These are phyloP conservation scores for Drosophila paranaensis DNA, from an alignment of 2,888 invertebrate species.

Conservation along the genomic window DNA sequence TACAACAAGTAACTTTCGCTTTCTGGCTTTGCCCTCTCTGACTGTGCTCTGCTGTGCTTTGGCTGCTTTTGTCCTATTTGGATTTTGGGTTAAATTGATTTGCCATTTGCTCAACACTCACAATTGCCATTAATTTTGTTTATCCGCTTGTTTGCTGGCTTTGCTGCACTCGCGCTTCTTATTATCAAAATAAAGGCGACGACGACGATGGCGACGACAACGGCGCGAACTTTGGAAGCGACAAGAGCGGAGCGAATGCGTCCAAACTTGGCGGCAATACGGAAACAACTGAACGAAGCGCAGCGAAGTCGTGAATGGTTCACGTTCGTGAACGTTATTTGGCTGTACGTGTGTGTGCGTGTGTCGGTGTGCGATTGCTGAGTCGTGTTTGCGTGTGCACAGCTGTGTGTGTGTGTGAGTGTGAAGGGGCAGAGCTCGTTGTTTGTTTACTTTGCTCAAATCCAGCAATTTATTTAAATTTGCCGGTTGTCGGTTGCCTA, in stretches of 20 bases:
- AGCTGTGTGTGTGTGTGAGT: not conserved
- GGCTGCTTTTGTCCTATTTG: slow-evolving; percentile 12
- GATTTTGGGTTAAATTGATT: slow-evolving; percentile 36
- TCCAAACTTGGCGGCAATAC: slow-evolving; percentile 67
- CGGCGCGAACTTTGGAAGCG: slow-evolving; percentile 36
- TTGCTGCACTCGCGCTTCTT: slow-evolving; percentile 36
- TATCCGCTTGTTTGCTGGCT: slow-evolving; percentile 20
- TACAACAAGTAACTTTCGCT: slow-evolving; percentile 47
- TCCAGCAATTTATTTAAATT: slow-evolving; percentile 42
- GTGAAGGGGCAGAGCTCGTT: slow-evolving; percentile 11
- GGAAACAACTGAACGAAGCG: slow-evolving; percentile 67
- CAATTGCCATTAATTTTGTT: slow-evolving; percentile 46
- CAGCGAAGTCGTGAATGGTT: slow-evolving; percentile 55
- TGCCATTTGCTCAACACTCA: slow-evolving; percentile 43
- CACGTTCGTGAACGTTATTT: slow-evolving; percentile 43
- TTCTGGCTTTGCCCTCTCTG: slow-evolving; percentile 1
- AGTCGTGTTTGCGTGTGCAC: slow-evolving; percentile 6
- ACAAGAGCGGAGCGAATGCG: slow-evolving; percentile 44
- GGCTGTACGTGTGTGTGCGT: slow-evolving; percentile 5
- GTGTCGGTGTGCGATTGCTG: not conserved
- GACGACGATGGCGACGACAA: slow-evolving; percentile 1
- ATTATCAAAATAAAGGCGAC: slow-evolving; percentile 43
- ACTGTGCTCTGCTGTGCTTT: not conserved
- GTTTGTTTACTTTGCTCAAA: slow-evolving; percentile 49
- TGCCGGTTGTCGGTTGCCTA: slow-evolving; percentile 43